Conservation (phyloP, 2,113 vertebrate species). For the Chlamydotis undulata region DNA sequence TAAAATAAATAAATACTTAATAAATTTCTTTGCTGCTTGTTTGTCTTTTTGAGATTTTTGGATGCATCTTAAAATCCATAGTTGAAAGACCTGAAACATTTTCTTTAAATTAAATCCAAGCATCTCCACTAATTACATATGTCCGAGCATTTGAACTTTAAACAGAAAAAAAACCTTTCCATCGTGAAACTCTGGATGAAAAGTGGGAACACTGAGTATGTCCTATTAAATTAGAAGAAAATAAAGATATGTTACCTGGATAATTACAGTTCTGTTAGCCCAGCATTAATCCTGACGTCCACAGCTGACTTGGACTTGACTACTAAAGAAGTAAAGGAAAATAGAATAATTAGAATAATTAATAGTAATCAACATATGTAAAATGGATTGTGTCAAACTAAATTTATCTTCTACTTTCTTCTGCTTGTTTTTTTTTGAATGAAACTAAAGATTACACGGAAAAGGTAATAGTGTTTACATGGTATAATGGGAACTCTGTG, state of each 20-base stretch:
- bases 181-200: not conserved
- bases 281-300: not conserved
- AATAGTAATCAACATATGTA: not conserved
- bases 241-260: not conserved
- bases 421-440: not conserved
- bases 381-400: not conserved
- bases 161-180: not conserved
- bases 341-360: not conserved
- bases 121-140: not conserved
- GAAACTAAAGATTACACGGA: not conserved
- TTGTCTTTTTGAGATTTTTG: not conserved
- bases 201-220: not conserved
- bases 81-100: not conserved
- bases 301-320: not conserved
- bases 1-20: not conserved
- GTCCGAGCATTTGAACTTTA: not conserved
- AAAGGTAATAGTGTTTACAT: not conserved
- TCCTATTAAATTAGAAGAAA: not conserved
- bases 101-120: not conserved
- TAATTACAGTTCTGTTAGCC: not conserved
- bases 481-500: accelerated
- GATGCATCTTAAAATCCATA: not conserved
- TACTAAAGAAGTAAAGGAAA: not conserved
- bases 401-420: not conserved
- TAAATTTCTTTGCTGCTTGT: not conserved